Evolutionary conservation across 1,140 invertebrate species (phyloP).

Genomic region (Pachypeltis micranthus): DNA sequence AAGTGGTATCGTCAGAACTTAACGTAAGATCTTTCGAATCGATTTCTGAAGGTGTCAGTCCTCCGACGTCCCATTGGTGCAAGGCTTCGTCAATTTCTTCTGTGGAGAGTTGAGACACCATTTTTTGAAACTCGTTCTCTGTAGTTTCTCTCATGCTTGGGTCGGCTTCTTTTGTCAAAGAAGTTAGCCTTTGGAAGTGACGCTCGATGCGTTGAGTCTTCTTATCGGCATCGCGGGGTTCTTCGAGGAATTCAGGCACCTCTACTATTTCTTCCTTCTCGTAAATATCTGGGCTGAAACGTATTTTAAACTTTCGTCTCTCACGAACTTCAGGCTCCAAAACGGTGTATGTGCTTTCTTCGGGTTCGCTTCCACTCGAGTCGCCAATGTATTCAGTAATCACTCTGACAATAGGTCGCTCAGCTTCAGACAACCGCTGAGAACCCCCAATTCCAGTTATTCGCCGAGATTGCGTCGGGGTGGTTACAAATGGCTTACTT

Average conservation of each 20-base stretch:
- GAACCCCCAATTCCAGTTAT: slow-evolving; percentile 23
- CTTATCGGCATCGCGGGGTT: slow-evolving; percentile 13
- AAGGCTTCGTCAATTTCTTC: slow-evolving; percentile 39
- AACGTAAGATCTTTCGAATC: slow-evolving; percentile 33
- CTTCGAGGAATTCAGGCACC: slow-evolving; percentile 8
- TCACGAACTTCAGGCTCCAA: slow-evolving; percentile 21
- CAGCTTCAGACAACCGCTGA: slow-evolving; percentile 23
- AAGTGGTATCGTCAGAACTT: slow-evolving; percentile 30
- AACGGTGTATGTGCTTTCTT: slow-evolving; percentile 23
- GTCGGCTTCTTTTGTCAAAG: slow-evolving; percentile 31
- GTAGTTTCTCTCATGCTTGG: slow-evolving; percentile 23
- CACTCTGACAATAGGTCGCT: slow-evolving; percentile 24
- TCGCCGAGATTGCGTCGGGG: slow-evolving; percentile 23
- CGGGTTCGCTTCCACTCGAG: slow-evolving; percentile 19
- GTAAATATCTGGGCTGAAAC: slow-evolving; percentile 24
- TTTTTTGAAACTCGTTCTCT: slow-evolving; percentile 37
- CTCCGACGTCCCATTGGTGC: slow-evolving; percentile 37
- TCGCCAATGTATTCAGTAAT: slow-evolving; percentile 21
- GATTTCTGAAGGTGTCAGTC: slow-evolving; percentile 36
- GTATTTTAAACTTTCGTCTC: slow-evolving; percentile 21
- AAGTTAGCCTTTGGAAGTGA: slow-evolving; percentile 45
- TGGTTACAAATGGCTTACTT: slow-evolving; percentile 21
- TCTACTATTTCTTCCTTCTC: slow-evolving; percentile 25
- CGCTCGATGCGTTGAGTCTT: slow-evolving; percentile 38
- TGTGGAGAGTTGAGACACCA: slow-evolving; percentile 38